phyloP scores from a whole-genome alignment of 2,113 vertebrate genomes.

The Oryzias melastigma region DNA sequence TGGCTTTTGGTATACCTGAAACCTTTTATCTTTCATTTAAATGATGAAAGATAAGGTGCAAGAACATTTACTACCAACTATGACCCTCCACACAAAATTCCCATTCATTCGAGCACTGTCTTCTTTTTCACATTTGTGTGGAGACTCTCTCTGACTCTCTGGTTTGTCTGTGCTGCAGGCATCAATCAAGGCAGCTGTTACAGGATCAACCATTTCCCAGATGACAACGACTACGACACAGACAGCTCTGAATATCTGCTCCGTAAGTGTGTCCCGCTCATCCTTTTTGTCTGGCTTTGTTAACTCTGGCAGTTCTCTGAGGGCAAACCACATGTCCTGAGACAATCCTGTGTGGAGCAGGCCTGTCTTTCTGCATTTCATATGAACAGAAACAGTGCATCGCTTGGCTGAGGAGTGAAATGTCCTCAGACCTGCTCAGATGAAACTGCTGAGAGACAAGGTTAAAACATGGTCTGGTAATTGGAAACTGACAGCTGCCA shows the following conservation, averaged over 20 bases:
- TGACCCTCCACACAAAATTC: too few species aligned
- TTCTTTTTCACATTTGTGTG: background rate
- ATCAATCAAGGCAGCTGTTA: constrained; percentile 96
- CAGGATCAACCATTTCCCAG: constrained; percentile 98
- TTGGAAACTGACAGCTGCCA: background rate
- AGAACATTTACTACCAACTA: too few species aligned
- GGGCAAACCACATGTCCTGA: background rate
- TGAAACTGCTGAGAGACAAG: background rate
- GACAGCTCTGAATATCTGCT: constrained; percentile 98
- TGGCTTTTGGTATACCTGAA: too few species aligned
- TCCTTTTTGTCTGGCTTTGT: constrained; percentile 4
- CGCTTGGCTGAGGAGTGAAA: background rate
- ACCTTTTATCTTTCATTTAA: too few species aligned
- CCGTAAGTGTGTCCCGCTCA: constrained; percentile 81
- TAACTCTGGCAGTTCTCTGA: background rate
- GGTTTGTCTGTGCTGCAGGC: constrained; percentile 72
- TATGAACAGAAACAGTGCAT: background rate
- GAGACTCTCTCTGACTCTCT: constrained; percentile 10
- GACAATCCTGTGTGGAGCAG: background rate
- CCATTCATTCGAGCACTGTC: too few species aligned
- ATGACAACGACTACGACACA: constrained; percentile 97
- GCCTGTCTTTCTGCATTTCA: background rate
- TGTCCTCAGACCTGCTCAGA: background rate
- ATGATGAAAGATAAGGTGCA: too few species aligned
- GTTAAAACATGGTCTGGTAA: background rate